A percentile compares a stretch with the other conserved stretches of the same genome.
Conservation (phyloP, 2,797 vertebrate genomes). For the Acanthis flammea region DNA sequence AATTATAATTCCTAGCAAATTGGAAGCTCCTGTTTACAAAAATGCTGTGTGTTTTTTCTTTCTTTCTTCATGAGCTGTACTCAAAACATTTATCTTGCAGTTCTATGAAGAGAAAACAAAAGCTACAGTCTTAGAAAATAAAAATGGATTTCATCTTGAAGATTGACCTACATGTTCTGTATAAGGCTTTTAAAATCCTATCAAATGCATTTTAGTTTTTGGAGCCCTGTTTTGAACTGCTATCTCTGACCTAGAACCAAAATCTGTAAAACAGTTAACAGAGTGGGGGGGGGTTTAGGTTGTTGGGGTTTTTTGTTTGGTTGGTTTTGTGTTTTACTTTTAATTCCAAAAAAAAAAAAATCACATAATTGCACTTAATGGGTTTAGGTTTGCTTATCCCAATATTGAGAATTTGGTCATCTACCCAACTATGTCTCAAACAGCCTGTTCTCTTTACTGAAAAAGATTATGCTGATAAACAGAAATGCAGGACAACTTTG, state of each 20-base stretch:
- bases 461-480: background rate
- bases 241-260: background rate
- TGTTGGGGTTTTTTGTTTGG: background rate
- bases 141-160: background rate
- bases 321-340: background rate
- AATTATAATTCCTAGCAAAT: background rate
- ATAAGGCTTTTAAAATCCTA: background rate
- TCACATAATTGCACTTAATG: background rate
- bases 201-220: background rate
- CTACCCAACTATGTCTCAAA: background rate
- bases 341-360: background rate
- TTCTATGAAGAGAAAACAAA: background rate
- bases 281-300: rapidly evolving
- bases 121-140: background rate
- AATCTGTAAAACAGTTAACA: background rate
- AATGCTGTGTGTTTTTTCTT: background rate
- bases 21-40: background rate
- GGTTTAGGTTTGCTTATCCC: background rate
- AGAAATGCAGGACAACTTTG: background rate
- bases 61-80: background rate
- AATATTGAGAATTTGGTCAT: background rate
- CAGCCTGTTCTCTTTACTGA: background rate
- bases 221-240: background rate
- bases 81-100: background rate
- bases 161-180: background rate